phyloP scores from a whole-genome alignment of 92 coral and sea anemone genomes.

The Meandrina meandrites region DNA sequence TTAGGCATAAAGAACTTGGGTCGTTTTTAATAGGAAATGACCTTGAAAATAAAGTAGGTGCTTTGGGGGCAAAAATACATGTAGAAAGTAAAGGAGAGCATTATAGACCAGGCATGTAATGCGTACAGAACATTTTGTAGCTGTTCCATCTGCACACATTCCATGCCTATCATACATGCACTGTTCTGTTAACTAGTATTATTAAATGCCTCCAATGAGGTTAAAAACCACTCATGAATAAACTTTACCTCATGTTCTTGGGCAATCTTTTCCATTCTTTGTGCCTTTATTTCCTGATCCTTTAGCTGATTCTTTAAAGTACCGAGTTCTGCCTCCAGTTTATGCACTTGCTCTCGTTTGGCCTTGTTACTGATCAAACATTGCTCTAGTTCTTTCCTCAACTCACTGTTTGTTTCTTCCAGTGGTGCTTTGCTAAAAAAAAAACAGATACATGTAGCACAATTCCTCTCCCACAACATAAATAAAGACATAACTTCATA shows the following conservation, averaged over 20 bases:
- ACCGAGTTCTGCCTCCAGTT: conserved; percentile 63
- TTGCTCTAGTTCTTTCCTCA: conserved; percentile 81
- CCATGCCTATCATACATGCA: no score
- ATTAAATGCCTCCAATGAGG: not conserved
- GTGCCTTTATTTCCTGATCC: conserved; percentile 60
- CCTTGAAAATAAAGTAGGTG: no score
- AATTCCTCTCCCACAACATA: no score
- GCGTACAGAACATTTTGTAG: no score
- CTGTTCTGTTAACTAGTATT: no score
- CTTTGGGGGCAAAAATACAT: no score
- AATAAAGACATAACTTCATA: no score
- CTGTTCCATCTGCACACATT: no score
- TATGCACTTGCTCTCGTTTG: conserved; percentile 71
- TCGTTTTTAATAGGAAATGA: no score
- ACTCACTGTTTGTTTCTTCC: conserved; percentile 73
- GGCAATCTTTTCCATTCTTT: conserved; percentile 77
- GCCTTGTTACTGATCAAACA: conserved; percentile 64
- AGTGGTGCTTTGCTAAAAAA: conserved; percentile 29
- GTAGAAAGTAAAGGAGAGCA: no score
- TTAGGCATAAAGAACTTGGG: no score
- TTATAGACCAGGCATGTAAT: no score
- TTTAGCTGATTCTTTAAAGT: conserved; percentile 45
- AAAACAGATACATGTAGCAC: not conserved
- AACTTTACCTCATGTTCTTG: conserved; percentile 83
- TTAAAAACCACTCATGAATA: not conserved